Evolutionary conservation across 2,113 vertebrate genomes (phyloP).

Genomic region (Neodontobutis hainanensis): DNA sequence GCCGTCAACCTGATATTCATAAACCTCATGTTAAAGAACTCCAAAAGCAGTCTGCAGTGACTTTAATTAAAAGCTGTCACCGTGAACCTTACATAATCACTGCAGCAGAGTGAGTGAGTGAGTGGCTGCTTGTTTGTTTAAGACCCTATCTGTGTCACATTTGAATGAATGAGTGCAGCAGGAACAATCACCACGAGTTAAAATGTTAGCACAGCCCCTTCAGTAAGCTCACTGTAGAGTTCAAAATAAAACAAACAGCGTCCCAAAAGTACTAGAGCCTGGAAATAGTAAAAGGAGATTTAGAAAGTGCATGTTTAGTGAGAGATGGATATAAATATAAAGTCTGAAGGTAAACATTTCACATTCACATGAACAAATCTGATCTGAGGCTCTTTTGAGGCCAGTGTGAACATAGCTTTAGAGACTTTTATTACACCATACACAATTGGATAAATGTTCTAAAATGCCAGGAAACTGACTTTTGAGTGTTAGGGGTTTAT

Average conservation of each 20-base stretch:
- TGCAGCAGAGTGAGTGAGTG: constrained; percentile 19
- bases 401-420: background rate
- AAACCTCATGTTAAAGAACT: background rate
- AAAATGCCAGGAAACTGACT: constrained; percentile 8
- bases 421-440: background rate
- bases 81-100: constrained; percentile 49
- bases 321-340: too few species aligned
- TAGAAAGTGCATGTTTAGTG: too few species aligned
- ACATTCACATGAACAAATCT: too few species aligned
- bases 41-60: constrained; percentile 12
- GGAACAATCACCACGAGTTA: background rate
- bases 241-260: constrained; percentile 14
- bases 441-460: background rate
- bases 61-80: constrained; percentile 35
- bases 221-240: constrained; percentile 19
- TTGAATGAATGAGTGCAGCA: constrained; percentile 20
- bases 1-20: too few species aligned
- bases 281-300: constrained; percentile 12
- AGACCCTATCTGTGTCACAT: constrained; percentile 25
- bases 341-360: too few species aligned
- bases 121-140: constrained; percentile 26
- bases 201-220: background rate
- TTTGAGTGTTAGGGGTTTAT: too few species aligned
- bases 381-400: too few species aligned
- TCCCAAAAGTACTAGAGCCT: constrained; percentile 9